Percentiles rank a stretch among this genome's conserved stretches.
phyloP scores from a whole-genome alignment of 2,113 vertebrate species.

The Neogale vison region DNA sequence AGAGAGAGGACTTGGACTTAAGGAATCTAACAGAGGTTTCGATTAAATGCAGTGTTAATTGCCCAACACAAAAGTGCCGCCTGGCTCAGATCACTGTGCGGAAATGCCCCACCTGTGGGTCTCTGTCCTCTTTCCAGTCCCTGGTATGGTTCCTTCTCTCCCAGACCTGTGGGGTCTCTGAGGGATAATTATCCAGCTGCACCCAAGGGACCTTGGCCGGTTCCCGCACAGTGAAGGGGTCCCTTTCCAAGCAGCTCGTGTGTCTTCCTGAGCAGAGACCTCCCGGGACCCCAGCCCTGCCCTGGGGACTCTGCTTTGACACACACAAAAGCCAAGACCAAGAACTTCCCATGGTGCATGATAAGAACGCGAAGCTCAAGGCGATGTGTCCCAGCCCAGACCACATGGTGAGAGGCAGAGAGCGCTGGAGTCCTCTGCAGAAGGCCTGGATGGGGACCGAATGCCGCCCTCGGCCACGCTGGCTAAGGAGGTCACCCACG shows the following conservation, averaged over 20 bases:
- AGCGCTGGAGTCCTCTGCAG: accelerated
- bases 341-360: neutral
- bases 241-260: neutral
- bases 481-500: neutral
- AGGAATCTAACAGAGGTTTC: neutral
- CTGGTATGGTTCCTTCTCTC: neutral
- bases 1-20: neutral
- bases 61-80: accelerated
- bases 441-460: neutral
- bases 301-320: neutral
- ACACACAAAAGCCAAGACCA: neutral
- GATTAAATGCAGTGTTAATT: accelerated
- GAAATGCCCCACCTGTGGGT: neutral
- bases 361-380: neutral
- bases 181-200: neutral
- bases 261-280: neutral
- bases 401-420: neutral
- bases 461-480: accelerated
- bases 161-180: neutral
- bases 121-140: neutral
- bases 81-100: neutral
- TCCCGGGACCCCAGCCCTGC: accelerated
- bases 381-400: neutral
- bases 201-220: neutral
- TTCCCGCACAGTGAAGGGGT: accelerated